phyloP scores from a whole-genome alignment of 2,888 invertebrate genomes.

The Apotomis capreana region DNA sequence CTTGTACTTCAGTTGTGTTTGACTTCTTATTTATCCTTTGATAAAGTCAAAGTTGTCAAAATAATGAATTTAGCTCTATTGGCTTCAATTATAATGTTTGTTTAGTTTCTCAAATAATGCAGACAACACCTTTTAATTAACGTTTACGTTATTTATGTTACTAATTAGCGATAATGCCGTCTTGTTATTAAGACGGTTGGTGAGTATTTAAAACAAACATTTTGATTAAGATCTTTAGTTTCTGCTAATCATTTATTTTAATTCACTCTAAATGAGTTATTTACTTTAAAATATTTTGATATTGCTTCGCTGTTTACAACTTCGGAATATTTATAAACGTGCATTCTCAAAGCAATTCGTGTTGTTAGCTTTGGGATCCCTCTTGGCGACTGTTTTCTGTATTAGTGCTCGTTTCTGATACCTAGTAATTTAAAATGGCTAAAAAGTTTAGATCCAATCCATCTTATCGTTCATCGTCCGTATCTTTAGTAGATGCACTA shows the following conservation, averaged over 20 bases:
- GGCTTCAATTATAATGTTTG: no score
- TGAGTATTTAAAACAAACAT: background rate
- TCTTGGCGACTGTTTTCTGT: conserved; percentile 11
- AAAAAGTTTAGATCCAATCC: conserved; percentile 25
- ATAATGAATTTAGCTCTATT: background rate
- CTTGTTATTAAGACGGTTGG: background rate
- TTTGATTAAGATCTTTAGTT: background rate
- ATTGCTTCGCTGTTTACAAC: background rate
- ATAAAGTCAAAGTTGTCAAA: no score
- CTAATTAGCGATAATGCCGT: background rate
- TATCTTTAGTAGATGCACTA: conserved; percentile 24
- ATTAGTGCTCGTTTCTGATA: conserved; percentile 31
- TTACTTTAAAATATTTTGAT: background rate
- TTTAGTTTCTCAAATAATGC: no score
- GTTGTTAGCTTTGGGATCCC: background rate
- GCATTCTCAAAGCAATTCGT: conserved; percentile 14
- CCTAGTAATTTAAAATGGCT: conserved; percentile 8
- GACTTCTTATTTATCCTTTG: no score
- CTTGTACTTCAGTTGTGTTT: no score
- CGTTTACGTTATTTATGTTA: no score
- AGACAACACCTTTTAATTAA: no score
- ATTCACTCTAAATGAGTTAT: background rate
- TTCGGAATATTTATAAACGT: background rate
- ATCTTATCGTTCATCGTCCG: conserved; percentile 33
- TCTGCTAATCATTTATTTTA: background rate